Conservation (phyloP, 2,888 invertebrate genomes). For the Resseliella maxima region DNA sequence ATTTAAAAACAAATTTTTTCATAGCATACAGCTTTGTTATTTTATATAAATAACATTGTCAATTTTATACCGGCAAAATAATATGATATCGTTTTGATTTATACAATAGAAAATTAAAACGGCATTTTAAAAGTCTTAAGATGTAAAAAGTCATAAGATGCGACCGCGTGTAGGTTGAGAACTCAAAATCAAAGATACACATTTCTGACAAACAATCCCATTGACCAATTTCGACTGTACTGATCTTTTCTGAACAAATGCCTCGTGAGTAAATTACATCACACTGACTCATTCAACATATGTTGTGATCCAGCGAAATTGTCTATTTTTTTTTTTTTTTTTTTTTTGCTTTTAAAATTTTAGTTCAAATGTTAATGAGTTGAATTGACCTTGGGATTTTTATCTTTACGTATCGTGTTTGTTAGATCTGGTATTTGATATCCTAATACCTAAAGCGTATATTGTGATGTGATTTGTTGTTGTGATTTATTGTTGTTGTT, state of each 20-base stretch:
- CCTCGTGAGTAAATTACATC: no score
- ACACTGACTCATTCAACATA: no score
- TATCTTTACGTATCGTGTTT: background rate
- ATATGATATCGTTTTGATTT: background rate
- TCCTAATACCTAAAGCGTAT: slow-evolving; percentile 22
- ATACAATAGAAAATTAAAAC: background rate
- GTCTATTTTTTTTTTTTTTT: no score
- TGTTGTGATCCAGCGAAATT: no score
- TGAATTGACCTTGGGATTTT: background rate
- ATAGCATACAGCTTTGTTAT: background rate
- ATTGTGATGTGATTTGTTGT: background rate
- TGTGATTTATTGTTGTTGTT: background rate
- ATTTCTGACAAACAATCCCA: background rate
- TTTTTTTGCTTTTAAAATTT: background rate
- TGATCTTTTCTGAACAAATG: no score
- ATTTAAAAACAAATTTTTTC: background rate
- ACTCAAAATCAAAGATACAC: background rate
- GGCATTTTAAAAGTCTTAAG: background rate
- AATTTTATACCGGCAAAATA: background rate
- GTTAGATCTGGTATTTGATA: slow-evolving; percentile 13
- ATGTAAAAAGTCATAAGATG: background rate
- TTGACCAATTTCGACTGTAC: background rate
- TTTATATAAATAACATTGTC: background rate
- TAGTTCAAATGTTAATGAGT: background rate
- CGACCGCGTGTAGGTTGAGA: background rate